Base-by-base conservation (phyloP, 2,797 vertebrate species). In the Benthosema pterotum region DNA sequence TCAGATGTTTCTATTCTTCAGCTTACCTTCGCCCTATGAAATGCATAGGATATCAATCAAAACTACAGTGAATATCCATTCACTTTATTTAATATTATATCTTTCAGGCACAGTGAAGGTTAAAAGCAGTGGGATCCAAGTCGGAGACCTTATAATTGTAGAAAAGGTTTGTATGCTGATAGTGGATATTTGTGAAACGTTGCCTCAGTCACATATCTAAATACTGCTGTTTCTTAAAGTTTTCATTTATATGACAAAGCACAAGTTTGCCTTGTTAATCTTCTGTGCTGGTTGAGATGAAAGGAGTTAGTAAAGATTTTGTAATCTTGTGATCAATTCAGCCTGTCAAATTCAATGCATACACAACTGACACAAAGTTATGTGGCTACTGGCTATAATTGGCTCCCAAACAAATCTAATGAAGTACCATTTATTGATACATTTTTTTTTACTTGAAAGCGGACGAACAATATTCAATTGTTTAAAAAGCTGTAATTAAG, bases 111-210 rank as follows among this genome's bases (percentile, higher is more conserved):
- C 96, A 0, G 91, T 96, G 77, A 98, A 98, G 84, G 96, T 99
- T 84, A 98, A 98, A 92, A 99, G 98, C 79, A 96, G 95, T n/a
- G 92, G 86, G 28, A 99, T 99, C 80, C 98, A 99, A 91, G 98
- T 99, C 1, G 98, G 98, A 12, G 98, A 99, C 69, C 96, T 99
- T n/a, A 95, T 99, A 83, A 95, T 99, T 15, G 95, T 99, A n/a
- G 98, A 99, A 72, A 99, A 99, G 97, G 97, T 99, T 92, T 80
- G 92, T 65, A 55, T 48, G 14, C 13, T 77, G 62, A 14, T 43
- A 45, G 19, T 15, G 17, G 16, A 50, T 47, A 45, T 69, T 15
- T 49, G 86, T 78, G 17, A 50, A 42, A 60, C 25, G 55, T 70
- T 46, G 12, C 75, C 74, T 70, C 19, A 57, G 63, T 56, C 70